Evolutionary conservation across 2,797 vertebrate species (phyloP), one percentile per base, ranked within the genome.

Genomic region (Sternotherus odoratus): DNA sequence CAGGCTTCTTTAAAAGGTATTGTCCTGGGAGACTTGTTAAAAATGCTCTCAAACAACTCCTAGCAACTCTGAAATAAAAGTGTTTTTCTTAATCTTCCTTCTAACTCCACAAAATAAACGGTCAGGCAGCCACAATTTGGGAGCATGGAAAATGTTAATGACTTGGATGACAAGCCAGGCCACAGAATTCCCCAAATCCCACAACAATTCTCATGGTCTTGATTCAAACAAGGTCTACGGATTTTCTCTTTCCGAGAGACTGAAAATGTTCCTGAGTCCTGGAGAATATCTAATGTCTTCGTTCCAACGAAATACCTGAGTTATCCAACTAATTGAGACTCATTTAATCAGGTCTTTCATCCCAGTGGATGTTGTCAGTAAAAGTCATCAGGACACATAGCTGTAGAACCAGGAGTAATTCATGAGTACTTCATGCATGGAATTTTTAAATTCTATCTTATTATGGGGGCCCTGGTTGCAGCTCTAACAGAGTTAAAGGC

Each of bases 301-400:
- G 51, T 11, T 4, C 48, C 77, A 75, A 51, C 1, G 63, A 50
- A 77, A 5, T 24, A 36, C 43, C 13, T 54, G 82, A 50, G 46
- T 30, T 57, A 77, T 77, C 1, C 28, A 46, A 5, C 69, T 85
- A 23, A 85, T 11, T 10, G 13, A 83, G 11, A 36, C 8, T 12
- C 26, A 85, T 50, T 49, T 6, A 36, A 49, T 7, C 60, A 28
- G 43, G 26, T 46, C 43, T 74, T 69, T 46, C 39, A 74, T 46
- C 43, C 72, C 57, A 46, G 23, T 12, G 39, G 1, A 6, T 4
- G 26, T 17, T 46, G 77, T 24, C 1, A 30, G 30, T 10, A 43
- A n/a, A 30, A 0, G 1, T 1, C 56, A 13, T 16, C 0, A 2
- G n/a, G 33, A n/a, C 4, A 1, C 11, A 69, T 1, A 24, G 39